Base-by-base conservation (phyloP, 2,888 invertebrate species). In the Conops quadrifasciatus region DNA sequence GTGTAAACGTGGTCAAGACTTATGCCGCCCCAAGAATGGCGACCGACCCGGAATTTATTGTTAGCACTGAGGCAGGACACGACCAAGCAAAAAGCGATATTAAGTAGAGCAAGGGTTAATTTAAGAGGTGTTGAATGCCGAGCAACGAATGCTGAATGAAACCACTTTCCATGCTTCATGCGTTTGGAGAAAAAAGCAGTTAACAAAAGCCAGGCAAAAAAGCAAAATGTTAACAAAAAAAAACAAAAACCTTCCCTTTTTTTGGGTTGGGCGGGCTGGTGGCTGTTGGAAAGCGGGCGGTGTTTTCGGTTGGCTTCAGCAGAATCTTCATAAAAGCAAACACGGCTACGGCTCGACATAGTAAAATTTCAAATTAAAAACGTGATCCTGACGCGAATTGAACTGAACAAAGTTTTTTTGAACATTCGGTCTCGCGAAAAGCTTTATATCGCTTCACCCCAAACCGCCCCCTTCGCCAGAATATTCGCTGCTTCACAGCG, bases 351-450 rank as follows among this genome's bases (percentile, higher is more conserved):
- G 67, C 36, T 51, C 49, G 78, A 79, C 58, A 82, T 78, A 81
- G 83, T 82, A 82, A 83, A 83, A 83, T 82, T 83, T 82, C 81
- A 83, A 83, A 83, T 83, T 83, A 83, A 83, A 83, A 83, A 83
- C 83, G 83, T 83, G 83, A 83, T 83, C 83, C 81, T 78, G 75
- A 80, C 80, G 82, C 79, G 82, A 83, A 83, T 82, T 81, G 82
- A 79, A 82, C 81, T 81, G 78, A 5, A 28, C 79, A 81, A 77
- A 77, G 79, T 79, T n/a, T n/a, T n/a, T n/a, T 60, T 30, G 19
- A 26, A 49, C 60, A 68, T 68, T 60, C 51, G 62, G 47, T 16
- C 5, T 36, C 24, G 26, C 58, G 1, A 24, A 9, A 58, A 15
- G 58, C 36, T 36, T 56, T 56, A 56, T 56, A 28, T n/a, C 62